Base-by-base conservation (phyloP, 2,888 invertebrate species). In the Daptonema setosum region DNA sequence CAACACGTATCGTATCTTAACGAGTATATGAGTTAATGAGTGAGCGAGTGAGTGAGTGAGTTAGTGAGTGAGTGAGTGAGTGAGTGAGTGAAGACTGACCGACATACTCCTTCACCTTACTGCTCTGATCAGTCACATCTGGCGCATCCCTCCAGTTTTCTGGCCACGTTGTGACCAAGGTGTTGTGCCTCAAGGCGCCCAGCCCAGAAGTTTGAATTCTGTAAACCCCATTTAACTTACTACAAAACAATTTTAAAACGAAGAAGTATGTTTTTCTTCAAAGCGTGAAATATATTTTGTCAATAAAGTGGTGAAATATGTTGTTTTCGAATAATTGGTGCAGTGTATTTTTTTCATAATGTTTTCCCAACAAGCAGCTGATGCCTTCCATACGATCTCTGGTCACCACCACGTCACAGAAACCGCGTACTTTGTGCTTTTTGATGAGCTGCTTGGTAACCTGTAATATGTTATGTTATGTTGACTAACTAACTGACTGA, bases 171-270 rank as follows among this genome's bases (percentile, higher is more conserved):
- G 95, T 78, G 66, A 97, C 83, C 48, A 97, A 90, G 0, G 95
- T 93, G 74, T 99, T 99, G 54, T 95, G 97, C 73, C 91, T 87
- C 78, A 97, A 79, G 3, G 95, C 95, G 47, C 97, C 97, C 53
- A 99, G 78, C 35, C 97, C 97, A 55, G 87, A 82, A 8, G 88
- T 88, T 79, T 97, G 93, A n/a, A n/a, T n/a, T n/a, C n/a, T n/a
- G n/a, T n/a, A n/a, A n/a, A n/a, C n/a, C n/a, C n/a, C n/a, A n/a
- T n/a, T n/a, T n/a, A n/a, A n/a, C n/a, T n/a, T n/a, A n/a, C n/a
- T n/a, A n/a, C n/a, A n/a, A n/a, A n/a, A n/a, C n/a, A n/a, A n/a
- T n/a, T n/a, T n/a, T n/a, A n/a, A n/a, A n/a, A 93, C 59, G 93
- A 35, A 35, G 35, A 35, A 35, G n/a, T n/a, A n/a, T n/a, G n/a